Percentiles rank a stretch among this genome's conserved stretches.
These are phyloP conservation scores for Coreoperca whiteheadi DNA, from an alignment of 2,113 vertebrate genomes.

Conservation along the genomic window DNA sequence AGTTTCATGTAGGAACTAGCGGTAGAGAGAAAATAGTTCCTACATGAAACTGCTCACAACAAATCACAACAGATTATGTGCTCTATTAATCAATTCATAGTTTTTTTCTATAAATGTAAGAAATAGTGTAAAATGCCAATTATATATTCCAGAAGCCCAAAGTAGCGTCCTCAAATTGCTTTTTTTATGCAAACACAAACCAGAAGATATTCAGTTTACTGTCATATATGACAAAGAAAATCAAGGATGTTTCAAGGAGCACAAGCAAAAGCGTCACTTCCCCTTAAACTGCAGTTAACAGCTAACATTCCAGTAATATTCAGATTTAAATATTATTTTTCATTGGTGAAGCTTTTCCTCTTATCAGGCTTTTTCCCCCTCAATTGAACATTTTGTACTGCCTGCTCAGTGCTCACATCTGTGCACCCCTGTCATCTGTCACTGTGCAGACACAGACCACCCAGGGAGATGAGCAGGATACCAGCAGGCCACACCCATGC, in stretches of 20 bases:
- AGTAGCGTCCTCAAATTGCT: neutral
- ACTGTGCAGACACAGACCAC: conserved; percentile 24
- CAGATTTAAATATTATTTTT: neutral
- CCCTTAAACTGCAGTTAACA: neutral
- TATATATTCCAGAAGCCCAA: neutral
- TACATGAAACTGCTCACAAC: no score
- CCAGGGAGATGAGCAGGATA: conserved; percentile 37
- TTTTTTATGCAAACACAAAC: neutral
- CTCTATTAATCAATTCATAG: neutral
- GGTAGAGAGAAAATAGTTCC: no score
- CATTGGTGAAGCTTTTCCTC: neutral
- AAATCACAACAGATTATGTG: no score
- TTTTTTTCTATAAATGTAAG: neutral
- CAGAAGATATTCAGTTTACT: neutral
- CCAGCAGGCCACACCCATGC: conserved; percentile 3
- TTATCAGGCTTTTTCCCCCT: conserved; percentile 1
- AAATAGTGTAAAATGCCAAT: neutral
- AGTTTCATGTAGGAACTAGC: no score
- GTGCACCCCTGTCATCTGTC: conserved; percentile 24
- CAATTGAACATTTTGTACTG: conserved; percentile 6
- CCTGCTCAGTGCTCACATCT: conserved; percentile 17
- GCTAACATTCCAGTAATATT: neutral
- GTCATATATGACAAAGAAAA: neutral
- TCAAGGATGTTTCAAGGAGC: neutral
- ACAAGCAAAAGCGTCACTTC: no score